Evolutionary conservation across 2,797 vertebrate genomes (phyloP), one percentile per base, ranked within the genome.

Genomic region (Periophthalmus magnuspinnatus): DNA sequence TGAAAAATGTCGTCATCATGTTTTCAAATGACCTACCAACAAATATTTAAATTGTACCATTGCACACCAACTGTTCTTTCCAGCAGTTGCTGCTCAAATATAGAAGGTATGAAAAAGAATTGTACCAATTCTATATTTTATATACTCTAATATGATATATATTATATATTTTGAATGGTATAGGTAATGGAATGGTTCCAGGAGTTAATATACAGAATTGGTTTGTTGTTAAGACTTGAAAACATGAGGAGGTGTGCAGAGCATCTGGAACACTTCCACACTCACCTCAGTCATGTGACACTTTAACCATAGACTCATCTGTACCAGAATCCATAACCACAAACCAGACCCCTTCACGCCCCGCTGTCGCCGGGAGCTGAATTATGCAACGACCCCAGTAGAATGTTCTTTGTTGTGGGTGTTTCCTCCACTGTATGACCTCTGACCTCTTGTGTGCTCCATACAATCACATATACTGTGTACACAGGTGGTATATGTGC

Each of bases 121-220:
- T 91, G 91, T 91, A 92, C 92, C 90, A 78, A 91, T 92, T 93
- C 92, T 95, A 93, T 94, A 94, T 94, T 94, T 94, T 94, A 93
- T 94, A 94, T 92, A 92, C 90, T 92, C 89, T 90, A 88, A 89
- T 90, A 91, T 86, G 89, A 92, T 89, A 92, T 90, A 94, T 93
- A 93, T 92, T 93, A 93, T 94, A 93, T 94, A 93, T 94, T 94
- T 94, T 93, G 90, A 94, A 88, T 91, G 92, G 92, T 92, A 93
- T 89, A 86, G 90, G 89, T 93, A 89, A 91, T 90, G 90, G 91
- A 93, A 93, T 87, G 91, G 91, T 92, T 93, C 88, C 87, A 90
- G 89, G 89, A 82, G 86, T 89, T 87, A 83, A 84, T 89, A 89
- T 90, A 88, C 75, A 72, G 76, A 91, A 91, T 91, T 92, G 91